These are phyloP conservation scores for Larimichthys polyactis DNA, from an alignment of 2,113 vertebrate genomes.

Conservation along the genomic window DNA sequence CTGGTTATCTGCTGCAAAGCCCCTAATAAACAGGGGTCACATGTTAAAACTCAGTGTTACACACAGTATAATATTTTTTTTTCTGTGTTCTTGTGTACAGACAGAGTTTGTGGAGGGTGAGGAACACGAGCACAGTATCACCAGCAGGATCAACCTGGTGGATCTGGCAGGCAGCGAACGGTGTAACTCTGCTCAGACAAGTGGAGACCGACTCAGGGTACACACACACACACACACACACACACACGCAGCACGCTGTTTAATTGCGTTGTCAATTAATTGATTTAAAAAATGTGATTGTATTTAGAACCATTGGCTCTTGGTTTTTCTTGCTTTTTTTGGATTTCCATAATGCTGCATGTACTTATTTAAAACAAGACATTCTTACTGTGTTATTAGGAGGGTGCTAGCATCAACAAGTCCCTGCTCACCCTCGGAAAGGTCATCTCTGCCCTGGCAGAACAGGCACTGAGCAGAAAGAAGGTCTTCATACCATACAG, in stretches of 20 bases:
- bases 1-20: neutral
- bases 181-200: conserved; percentile 86
- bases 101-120: conserved; percentile 91
- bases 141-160: conserved; percentile 92
- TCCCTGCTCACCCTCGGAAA: conserved; percentile 95
- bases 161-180: conserved; percentile 96
- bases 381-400: conserved; percentile 79
- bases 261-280: neutral
- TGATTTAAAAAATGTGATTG: neutral
- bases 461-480: conserved; percentile 86
- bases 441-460: conserved; percentile 95
- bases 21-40: no score
- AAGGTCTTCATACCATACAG: conserved; percentile 93
- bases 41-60: neutral
- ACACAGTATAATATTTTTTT: neutral
- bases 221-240: neutral
- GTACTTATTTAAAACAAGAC: neutral
- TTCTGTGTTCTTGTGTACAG: conserved; percentile 74
- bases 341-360: neutral
- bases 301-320: neutral
- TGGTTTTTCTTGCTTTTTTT: neutral
- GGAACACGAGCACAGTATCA: conserved; percentile 91
- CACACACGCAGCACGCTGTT: neutral
- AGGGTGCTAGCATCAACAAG: conserved; percentile 97
- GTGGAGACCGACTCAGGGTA: conserved; percentile 92